Evolutionary conservation across 1,140 invertebrate species (phyloP), one percentile per base, ranked within the genome.

Genomic region (Drosophila ercepeae): DNA sequence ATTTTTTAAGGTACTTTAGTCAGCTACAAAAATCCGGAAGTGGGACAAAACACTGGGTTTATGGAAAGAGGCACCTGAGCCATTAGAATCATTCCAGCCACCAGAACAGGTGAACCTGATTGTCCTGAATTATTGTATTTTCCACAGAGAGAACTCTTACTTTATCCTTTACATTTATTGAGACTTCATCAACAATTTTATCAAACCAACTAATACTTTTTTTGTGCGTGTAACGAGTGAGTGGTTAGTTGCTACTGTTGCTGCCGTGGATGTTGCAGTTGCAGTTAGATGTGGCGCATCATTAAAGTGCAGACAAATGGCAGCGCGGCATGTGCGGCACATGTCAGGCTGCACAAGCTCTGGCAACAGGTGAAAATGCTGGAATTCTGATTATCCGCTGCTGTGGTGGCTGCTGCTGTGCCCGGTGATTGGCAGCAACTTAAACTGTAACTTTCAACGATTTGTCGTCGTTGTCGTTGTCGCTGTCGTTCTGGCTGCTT

Each of bases 241-340:
- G 61, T 74, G 53, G 76, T 61, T 50, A 51, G 36, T 16, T 39
- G 73, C 73, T 61, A 48, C 42, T 61, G 70, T 41, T 41, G 54
- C 59, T 18, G 45, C 21, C 42, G 48, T 13, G 54, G 64, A 16
- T 45, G 75, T 48, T 51, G 50, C 39, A 52, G 60, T 77, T 77
- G 52, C 51, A 59, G 61, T 64, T 65, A 52, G 71, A 57, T 73
- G 69, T 73, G 78, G 79, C 71, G 82, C 83, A 86, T 88, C 82
- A 86, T 86, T 86, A 86, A 86, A 86, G 82, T 86, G 82, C 82
- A 86, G 82, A 86, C 82, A 86, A 86, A 86, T 88, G 82, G 82
- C 82, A 82, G 73, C 75, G 83, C 82, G 82, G 82, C 83, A 88
- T 88, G 82, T 88, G 82, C 82, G 82, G 82, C 82, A 88, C 83